Percentiles rank a stretch among this genome's conserved stretches.
Evolutionary conservation across 1,140 invertebrate genomes (phyloP).

Genomic region (Phocides pigmalion): DNA sequence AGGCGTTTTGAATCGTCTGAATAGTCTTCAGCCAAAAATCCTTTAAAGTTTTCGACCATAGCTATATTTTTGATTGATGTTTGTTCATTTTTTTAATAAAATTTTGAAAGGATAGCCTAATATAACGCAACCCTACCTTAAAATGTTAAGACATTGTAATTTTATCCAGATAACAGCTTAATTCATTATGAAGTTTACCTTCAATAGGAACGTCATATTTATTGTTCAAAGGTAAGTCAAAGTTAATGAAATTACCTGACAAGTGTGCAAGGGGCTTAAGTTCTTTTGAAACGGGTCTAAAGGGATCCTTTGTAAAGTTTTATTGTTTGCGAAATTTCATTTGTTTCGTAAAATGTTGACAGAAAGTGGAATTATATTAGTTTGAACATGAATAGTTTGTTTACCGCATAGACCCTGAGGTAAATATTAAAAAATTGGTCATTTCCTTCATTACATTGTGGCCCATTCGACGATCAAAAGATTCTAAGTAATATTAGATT

Average conservation of each 20-base stretch:
- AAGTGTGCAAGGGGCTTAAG: slow-evolving; percentile 11
- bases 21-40: too few relatives aligned
- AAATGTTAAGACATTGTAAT: too few relatives aligned
- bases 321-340: slow-evolving; percentile 22
- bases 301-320: slow-evolving; percentile 21
- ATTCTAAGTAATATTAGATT: too few relatives aligned
- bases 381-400: background rate
- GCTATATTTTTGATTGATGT: too few relatives aligned
- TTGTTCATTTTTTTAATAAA: too few relatives aligned
- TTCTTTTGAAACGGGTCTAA: slow-evolving; percentile 19
- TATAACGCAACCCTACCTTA: too few relatives aligned
- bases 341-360: background rate
- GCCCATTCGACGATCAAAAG: too few relatives aligned
- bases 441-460: too few relatives aligned
- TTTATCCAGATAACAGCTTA: too few relatives aligned
- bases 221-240: slow-evolving; percentile 16
- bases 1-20: too few relatives aligned
- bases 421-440: background rate
- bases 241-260: slow-evolving; percentile 21
- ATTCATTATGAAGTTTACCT: background rate
- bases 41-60: too few relatives aligned
- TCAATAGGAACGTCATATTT: slow-evolving; percentile 7
- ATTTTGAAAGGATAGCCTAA: too few relatives aligned
- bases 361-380: slow-evolving; percentile 3
- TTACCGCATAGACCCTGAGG: background rate